Base-by-base conservation (phyloP, 2,113 vertebrate species). In the Gallinago media region DNA sequence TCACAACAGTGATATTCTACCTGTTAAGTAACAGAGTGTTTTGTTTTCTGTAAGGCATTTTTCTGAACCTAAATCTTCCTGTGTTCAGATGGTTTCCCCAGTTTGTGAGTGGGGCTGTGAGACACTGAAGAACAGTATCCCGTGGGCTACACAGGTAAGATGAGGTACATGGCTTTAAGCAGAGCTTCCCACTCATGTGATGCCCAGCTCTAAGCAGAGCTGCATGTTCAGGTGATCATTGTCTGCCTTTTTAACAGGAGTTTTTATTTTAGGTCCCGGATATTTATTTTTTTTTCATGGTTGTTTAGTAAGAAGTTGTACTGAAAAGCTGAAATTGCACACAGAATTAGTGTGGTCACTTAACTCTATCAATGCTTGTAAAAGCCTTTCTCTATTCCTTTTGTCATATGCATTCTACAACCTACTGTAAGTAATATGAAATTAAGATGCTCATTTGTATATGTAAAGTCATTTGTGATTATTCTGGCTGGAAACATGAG, bases 341-440 rank as follows among this genome's bases (percentile, higher is more conserved):
- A 16, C 6, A 66, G 31, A 65, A 58, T 54, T 50, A 14, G 11
- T 70, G 75, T 58, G 27, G 20, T 72, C 78, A 23, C 52, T 88
- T 29, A 55, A 31, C 8, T 42, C n/a, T 58, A 0, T 31, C 42
- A 23, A 2, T 19, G 61, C 14, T n/a, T 2, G 1, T 55, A 10
- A 29, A 36, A 47, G 11, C 42, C 26, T 32, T 78, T 82, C 11
- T 65, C 14, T 47, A 2, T 73, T 80, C 29, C 27, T 88, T 92
- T 63, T 56, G 42, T 88, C 6, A 2, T 20, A 7, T 6, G 21
- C 0, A 0, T 66, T 74, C 42, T 65, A 26, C 71, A 83, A 11
- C 9, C 9, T 54, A 29, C 32, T 20, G 11, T 32, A 52, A 66
- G 25, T 31, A 67, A 56, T 29, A 19, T 0, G 4, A 42, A 85